Evolutionary conservation across 2,797 vertebrate species (phyloP).

Genomic region (Varecia variegata): DNA sequence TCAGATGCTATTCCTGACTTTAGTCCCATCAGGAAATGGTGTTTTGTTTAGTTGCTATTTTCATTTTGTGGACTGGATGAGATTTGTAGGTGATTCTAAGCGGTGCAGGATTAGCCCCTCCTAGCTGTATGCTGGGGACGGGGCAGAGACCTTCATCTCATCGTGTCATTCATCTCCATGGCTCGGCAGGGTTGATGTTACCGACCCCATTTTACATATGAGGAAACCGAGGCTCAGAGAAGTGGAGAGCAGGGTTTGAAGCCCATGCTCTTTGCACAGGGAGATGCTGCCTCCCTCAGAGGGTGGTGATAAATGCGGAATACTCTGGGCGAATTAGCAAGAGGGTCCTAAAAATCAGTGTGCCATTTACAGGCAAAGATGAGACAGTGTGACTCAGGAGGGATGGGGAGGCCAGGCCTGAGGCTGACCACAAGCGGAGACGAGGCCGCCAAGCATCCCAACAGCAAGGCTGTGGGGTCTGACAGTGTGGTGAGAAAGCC

Average conservation of each 20-base stretch:
- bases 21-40: not conserved
- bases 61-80: not conserved
- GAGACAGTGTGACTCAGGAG: not conserved
- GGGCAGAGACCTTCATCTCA: not conserved
- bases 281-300: not conserved
- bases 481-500: not conserved
- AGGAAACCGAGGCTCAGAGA: not conserved
- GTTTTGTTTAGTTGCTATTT: not conserved
- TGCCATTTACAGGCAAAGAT: not conserved
- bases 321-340: not conserved
- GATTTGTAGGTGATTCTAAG: not conserved
- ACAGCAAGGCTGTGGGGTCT: not conserved
- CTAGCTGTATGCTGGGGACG: not conserved
- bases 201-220: not conserved
- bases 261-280: not conserved
- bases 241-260: not conserved
- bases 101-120: no score
- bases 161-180: not conserved
- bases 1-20: not conserved
- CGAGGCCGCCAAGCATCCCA: not conserved
- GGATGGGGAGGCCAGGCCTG: not conserved
- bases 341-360: not conserved
- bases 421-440: not conserved
- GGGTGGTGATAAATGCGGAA: not conserved
- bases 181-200: not conserved